These are phyloP conservation scores for Lagopus leucura DNA, from an alignment of 2,113 vertebrate species.

Conservation along the genomic window DNA sequence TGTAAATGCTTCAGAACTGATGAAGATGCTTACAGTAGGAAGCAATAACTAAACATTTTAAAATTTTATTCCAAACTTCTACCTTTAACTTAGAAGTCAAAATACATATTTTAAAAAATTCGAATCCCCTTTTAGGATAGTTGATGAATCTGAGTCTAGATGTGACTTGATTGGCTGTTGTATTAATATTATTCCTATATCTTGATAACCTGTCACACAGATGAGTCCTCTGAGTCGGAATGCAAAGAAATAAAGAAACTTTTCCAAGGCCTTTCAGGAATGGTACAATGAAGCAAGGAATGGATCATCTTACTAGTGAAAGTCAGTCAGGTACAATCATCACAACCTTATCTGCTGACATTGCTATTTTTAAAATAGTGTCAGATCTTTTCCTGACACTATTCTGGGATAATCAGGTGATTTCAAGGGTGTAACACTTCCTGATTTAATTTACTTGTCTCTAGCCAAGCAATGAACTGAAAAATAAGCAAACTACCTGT, in stretches of 20 bases:
- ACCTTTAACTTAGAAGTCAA: background rate
- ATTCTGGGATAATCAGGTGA: background rate
- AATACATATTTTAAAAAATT: background rate
- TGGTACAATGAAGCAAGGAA: background rate
- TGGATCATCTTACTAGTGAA: background rate
- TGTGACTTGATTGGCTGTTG: background rate
- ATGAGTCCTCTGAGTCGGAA: background rate
- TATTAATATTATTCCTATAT: background rate
- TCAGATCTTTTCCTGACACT: background rate
- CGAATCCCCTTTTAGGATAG: background rate
- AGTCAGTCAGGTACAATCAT: background rate
- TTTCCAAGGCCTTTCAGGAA: background rate
- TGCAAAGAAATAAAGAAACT: background rate
- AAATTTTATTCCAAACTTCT: background rate
- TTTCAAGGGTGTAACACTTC: background rate
- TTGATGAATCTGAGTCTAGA: background rate
- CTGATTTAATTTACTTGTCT: constrained; percentile 21
- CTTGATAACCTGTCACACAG: background rate
- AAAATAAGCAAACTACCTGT: background rate
- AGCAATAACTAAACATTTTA: background rate
- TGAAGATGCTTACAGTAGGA: background rate
- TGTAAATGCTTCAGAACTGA: background rate
- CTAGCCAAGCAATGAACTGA: constrained; percentile 22
- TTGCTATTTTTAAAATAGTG: background rate
- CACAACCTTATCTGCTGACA: background rate